A percentile compares a stretch with the other conserved stretches of the same genome.
Conservation (phyloP, 2,113 vertebrate species). For the Hipposideros armiger region DNA sequence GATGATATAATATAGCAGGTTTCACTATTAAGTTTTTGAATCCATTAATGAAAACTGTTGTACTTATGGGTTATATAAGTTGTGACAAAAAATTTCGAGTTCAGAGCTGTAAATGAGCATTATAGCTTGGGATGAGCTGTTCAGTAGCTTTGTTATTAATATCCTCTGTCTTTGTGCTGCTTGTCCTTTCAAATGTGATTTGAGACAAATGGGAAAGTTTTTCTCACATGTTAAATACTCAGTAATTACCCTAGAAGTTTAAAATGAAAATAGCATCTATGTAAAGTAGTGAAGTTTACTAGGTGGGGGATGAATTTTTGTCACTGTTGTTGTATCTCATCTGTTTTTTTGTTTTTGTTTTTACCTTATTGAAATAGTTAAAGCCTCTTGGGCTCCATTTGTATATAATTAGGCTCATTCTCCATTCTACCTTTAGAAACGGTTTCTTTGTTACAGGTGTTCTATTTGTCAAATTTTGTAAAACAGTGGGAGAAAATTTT, state of each 20-base stretch:
- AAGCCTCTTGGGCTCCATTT: neutral
- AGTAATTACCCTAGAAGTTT: neutral
- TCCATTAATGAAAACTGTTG: neutral
- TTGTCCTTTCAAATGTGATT: neutral
- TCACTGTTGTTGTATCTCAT: neutral
- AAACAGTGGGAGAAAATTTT: neutral
- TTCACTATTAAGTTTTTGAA: neutral
- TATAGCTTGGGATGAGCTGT: neutral
- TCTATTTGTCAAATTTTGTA: neutral
- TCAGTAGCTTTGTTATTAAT: conserved; percentile 14
- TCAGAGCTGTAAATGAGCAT: neutral
- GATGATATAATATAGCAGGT: neutral
- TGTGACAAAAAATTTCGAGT: neutral
- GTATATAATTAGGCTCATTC: neutral
- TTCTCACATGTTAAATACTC: neutral
- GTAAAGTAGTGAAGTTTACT: neutral
- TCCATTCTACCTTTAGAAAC: neutral
- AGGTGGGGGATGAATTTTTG: neutral
- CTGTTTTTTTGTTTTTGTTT: conserved; percentile 5
- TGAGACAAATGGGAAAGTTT: conserved; percentile 6
- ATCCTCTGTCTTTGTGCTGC: neutral
- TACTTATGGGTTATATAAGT: neutral
- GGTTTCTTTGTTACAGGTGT: neutral
- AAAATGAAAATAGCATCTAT: neutral
- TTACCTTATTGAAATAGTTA: neutral